A percentile compares a stretch with the other conserved stretches of the same genome.
Evolutionary conservation across 2,888 invertebrate species (phyloP).

Genomic region (Agriopis marginaria): DNA sequence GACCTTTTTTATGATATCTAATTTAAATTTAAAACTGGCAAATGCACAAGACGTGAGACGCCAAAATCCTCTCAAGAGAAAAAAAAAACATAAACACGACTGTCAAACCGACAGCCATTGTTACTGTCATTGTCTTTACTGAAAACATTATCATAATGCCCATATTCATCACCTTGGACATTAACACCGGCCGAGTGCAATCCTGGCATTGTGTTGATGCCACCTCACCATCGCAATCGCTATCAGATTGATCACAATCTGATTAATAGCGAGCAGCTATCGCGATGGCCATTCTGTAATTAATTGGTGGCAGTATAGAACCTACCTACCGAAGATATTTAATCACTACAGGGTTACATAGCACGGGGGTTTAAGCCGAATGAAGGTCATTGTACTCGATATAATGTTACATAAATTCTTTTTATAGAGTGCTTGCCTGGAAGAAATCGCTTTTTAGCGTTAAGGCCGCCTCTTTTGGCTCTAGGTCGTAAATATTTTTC

Average conservation of each 20-base stretch:
- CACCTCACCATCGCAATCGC: constrained; percentile 43
- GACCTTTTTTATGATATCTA: too few relatives aligned
- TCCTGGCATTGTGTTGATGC: constrained; percentile 51
- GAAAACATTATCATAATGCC: constrained; percentile 9
- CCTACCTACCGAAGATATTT: neutral
- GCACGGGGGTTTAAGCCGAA: too few relatives aligned
- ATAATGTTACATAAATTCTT: too few relatives aligned
- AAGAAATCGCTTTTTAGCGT: too few relatives aligned
- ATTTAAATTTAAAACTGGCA: too few relatives aligned
- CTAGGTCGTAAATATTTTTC: too few relatives aligned
- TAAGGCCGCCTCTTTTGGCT: too few relatives aligned
- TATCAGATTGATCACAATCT: constrained; percentile 71
- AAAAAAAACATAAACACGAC: neutral
- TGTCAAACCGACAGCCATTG: neutral
- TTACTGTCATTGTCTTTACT: neutral
- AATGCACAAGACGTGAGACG: too few relatives aligned
- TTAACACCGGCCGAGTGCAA: constrained; percentile 31
- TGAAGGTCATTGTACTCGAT: too few relatives aligned
- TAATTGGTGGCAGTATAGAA: constrained; percentile 63
- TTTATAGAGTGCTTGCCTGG: too few relatives aligned
- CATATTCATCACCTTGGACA: constrained; percentile 26
- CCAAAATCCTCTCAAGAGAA: neutral
- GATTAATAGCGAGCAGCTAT: constrained; percentile 74
- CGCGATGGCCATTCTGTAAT: constrained; percentile 73
- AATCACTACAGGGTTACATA: too few relatives aligned